Conservation (phyloP, 2,888 invertebrate species). For the Nephrotoma appendiculata region DNA sequence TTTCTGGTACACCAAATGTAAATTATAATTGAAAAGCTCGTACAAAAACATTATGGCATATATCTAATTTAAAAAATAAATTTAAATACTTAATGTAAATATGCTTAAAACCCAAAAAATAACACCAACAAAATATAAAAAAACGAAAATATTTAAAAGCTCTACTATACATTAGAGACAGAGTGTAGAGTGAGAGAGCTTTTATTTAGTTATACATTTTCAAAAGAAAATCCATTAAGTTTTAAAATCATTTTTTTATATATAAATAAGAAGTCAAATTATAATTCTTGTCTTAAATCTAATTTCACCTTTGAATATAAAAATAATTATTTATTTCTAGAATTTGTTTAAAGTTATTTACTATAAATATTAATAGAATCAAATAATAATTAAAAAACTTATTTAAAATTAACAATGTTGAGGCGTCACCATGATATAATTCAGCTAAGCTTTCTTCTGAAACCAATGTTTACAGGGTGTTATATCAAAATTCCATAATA, state of each 20-base stretch:
- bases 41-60: not conserved
- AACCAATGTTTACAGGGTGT: constrained; percentile 20
- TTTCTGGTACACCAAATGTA: not conserved
- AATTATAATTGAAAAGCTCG: not conserved
- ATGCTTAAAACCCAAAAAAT: not conserved
- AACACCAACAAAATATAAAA: not conserved
- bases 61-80: not conserved
- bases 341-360: not conserved
- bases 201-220: not conserved
- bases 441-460: constrained; percentile 47
- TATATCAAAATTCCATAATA: not conserved
- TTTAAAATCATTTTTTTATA: not conserved
- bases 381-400: not conserved
- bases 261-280: not conserved
- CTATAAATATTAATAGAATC: not conserved
- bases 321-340: not conserved
- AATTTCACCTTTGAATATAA: not conserved
- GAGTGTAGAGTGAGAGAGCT: not conserved
- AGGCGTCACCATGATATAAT: constrained; percentile 34
- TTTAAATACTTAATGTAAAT: not conserved
- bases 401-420: not conserved
- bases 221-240: not conserved
- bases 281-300: not conserved
- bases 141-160: not conserved
- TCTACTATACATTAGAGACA: not conserved